Evolutionary conservation across 1,140 invertebrate genomes (phyloP).

Genomic region (Meteorus sp.): DNA sequence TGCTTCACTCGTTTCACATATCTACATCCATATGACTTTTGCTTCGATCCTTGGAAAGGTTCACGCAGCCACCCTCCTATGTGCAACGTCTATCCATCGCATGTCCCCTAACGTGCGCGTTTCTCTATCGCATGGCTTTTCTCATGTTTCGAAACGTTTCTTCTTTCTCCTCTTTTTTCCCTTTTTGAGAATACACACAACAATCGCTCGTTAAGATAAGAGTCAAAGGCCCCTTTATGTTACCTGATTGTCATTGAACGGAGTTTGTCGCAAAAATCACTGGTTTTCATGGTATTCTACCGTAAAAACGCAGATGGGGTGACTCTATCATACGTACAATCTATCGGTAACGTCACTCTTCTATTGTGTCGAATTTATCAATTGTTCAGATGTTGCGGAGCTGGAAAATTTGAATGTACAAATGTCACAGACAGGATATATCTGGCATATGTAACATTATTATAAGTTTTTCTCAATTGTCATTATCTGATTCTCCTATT

Average conservation of each 20-base stretch:
- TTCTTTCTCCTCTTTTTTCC: not conserved
- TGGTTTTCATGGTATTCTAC: constrained; percentile 21
- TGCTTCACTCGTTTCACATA: no score
- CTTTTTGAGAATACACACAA: constrained; percentile 31
- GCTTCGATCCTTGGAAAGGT: not conserved
- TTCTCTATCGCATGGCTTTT: constrained; percentile 10
- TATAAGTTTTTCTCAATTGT: no score
- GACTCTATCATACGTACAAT: constrained; percentile 23
- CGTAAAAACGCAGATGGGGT: not conserved
- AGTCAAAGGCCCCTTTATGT: constrained; percentile 23
- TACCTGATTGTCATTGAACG: constrained; percentile 26
- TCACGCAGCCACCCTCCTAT: no score
- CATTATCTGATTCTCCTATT: no score
- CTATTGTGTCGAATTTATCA: no score
- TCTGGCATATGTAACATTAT: no score
- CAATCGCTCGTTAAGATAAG: constrained; percentile 45
- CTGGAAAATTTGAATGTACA: no score
- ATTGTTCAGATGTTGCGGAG: no score
- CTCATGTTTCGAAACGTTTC: constrained; percentile 4
- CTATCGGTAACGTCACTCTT: constrained; percentile 6
- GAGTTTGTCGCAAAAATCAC: constrained; percentile 12
- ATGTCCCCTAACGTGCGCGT: constrained; percentile 6
- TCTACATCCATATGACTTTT: not conserved
- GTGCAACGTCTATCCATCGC: no score
- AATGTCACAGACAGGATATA: no score